A percentile compares a stretch with the other conserved stretches of the same genome.
These are phyloP conservation scores for Trichomalopsis sarcophagae DNA, from an alignment of 1,140 invertebrate genomes.

Conservation along the genomic window DNA sequence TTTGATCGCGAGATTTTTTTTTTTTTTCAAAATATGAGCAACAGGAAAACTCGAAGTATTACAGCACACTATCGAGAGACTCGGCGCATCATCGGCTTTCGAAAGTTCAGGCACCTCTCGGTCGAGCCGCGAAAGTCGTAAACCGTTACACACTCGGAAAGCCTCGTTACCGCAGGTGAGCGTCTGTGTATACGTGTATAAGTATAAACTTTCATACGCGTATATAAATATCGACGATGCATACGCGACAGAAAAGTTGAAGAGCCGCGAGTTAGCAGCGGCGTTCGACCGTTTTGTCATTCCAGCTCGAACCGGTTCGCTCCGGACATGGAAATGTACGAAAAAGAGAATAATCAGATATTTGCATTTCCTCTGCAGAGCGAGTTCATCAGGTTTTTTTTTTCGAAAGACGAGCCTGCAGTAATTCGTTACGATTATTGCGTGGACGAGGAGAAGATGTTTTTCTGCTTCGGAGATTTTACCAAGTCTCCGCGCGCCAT, in stretches of 20 bases:
- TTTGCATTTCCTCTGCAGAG: neutral
- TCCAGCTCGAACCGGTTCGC: neutral
- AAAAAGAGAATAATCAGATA: neutral
- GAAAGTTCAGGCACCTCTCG: neutral
- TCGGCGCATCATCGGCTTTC: neutral
- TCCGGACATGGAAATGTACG: conserved; percentile 6
- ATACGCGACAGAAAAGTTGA: neutral
- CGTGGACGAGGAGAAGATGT: neutral
- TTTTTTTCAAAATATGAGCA: neutral
- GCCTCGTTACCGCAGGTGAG: neutral
- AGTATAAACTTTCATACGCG: neutral
- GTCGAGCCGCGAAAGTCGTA: neutral
- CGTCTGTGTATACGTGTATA: too few relatives aligned
- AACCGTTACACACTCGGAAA: neutral
- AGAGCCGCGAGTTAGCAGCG: neutral
- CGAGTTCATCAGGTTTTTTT: neutral
- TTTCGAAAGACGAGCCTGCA: neutral
- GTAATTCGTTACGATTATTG: neutral
- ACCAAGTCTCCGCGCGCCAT: too few relatives aligned
- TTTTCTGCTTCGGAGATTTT: neutral
- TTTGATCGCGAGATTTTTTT: too few relatives aligned
- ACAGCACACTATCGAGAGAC: neutral
- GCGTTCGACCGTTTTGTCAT: conserved; percentile 1
- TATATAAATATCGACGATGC: too few relatives aligned
- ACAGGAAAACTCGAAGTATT: neutral